Evolutionary conservation across 2,888 invertebrate genomes (phyloP).

Genomic region (Oscheius sp.): DNA sequence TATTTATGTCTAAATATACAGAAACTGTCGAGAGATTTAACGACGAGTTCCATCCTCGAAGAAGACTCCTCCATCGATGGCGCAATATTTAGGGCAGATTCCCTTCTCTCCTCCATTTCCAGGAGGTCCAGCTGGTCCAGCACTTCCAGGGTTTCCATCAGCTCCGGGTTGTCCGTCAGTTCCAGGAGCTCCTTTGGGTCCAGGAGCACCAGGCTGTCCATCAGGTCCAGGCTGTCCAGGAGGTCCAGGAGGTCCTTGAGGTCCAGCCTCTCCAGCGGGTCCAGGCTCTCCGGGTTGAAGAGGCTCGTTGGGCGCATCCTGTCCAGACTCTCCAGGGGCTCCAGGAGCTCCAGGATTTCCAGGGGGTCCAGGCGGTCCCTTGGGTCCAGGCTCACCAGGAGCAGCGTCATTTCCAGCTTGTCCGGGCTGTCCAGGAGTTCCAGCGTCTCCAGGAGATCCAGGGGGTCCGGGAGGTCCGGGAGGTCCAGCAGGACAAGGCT

Average conservation of each 20-base stretch:
- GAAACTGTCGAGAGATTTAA: conserved; percentile 32
- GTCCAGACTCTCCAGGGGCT: conserved; percentile 56
- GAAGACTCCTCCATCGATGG: conserved; percentile 63
- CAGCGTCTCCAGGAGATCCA: conserved; percentile 52
- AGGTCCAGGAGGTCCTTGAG: conserved; percentile 54
- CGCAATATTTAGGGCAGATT: conserved; percentile 58
- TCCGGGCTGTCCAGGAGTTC: conserved; percentile 47
- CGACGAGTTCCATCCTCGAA: conserved; percentile 69
- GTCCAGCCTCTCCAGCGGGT: conserved; percentile 57
- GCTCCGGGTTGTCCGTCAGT: conserved; percentile 48
- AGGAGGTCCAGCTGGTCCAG: conserved; percentile 52
- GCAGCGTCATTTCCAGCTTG: conserved; percentile 42
- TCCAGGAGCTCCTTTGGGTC: conserved; percentile 58
- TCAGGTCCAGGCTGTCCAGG: conserved; percentile 57
- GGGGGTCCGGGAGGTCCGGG: conserved; percentile 58
- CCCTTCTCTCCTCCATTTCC: conserved; percentile 55
- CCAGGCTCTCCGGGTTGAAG: conserved; percentile 58
- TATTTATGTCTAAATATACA: too few species aligned
- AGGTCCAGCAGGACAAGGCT: conserved; percentile 59
- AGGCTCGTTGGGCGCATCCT: conserved; percentile 54
- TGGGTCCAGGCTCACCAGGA: conserved; percentile 37
- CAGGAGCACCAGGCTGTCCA: conserved; percentile 55
- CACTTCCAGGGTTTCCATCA: conserved; percentile 48
- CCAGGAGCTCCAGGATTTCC: conserved; percentile 61
- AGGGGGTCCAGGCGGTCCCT: conserved; percentile 55